A percentile compares a stretch with the other conserved stretches of the same genome.
Evolutionary conservation across 2,888 invertebrate species (phyloP).

Genomic region (Stenchaetothrips biformis): DNA sequence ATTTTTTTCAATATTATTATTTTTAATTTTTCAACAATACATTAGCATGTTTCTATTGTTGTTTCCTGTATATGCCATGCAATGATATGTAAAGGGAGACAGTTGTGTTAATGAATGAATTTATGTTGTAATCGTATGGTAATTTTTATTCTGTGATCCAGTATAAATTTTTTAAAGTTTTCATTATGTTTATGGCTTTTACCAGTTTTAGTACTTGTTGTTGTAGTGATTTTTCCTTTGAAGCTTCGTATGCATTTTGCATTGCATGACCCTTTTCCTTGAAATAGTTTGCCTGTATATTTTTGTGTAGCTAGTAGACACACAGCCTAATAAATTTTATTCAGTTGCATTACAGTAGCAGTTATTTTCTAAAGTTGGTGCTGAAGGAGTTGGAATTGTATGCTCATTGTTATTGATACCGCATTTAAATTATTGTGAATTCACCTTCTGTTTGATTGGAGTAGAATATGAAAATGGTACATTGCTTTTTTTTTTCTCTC

Average conservation of each 20-base stretch:
- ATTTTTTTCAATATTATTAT: too few species aligned
- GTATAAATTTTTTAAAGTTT: not conserved
- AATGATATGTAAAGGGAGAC: not conserved
- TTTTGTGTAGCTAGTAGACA: not conserved
- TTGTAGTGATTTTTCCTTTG: not conserved
- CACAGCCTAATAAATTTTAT: constrained; percentile 29
- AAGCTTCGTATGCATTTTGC: constrained; percentile 15
- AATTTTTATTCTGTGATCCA: too few species aligned
- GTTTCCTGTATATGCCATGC: not conserved
- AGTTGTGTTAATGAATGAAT: not conserved
- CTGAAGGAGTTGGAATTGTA: constrained; percentile 17
- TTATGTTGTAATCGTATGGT: too few species aligned
- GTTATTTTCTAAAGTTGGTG: not conserved
- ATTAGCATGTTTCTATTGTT: not conserved
- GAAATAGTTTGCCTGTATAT: constrained; percentile 29
- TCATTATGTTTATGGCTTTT: not conserved
- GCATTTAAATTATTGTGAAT: not conserved
- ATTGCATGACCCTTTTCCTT: constrained; percentile 14
- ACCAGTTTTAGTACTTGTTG: not conserved
- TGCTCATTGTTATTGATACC: not conserved
- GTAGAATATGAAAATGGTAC: too few species aligned
- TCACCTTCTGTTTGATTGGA: not conserved
- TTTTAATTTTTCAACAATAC: constrained; percentile 20
- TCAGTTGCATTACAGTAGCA: constrained; percentile 17
- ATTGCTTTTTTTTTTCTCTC: too few species aligned